Evolutionary conservation across 2,797 vertebrate genomes (phyloP), one percentile per base, ranked within the genome.

Genomic region (Nyctibius grandis): DNA sequence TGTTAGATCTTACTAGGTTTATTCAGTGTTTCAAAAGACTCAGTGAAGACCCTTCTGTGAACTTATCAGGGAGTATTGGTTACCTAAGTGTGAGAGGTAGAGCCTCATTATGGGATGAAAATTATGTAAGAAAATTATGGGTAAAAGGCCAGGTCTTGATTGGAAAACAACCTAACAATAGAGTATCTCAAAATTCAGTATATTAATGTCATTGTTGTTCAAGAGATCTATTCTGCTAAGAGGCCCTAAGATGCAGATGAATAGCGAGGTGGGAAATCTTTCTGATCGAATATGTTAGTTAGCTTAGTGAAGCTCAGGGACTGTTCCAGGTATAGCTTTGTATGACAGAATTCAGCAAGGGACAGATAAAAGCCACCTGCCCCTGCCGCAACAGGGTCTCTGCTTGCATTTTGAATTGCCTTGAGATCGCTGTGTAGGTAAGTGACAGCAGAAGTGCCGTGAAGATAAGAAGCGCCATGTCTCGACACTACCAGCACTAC

Each of bases 1-100:
- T 95, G 45, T 84, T 89, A 74, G 77, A 79, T 87, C 36, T 87
- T 85, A 75, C 51, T 64, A 61, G 56, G 76, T 91, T 93, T 95
- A 89, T 91, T 89, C 87, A 83, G 84, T 85, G 57, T 92, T 96
- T 95, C 70, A 51, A 72, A 92, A 82, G 60, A 57, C 38, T 96
- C 22, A 8, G 34, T 54, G 86, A 53, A 91, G 68, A 22, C 65
- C 53, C 42, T 91, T 91, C 38, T n/a, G 77, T 89, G 81, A 96
- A 96, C 84, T 95, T 93, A 67, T 9, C 74, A 68, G 86, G 48
- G 23, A 50, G 47, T 60, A 47, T 33, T 38, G 40, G 79, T 59
- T 81, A 77, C 29, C 22, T 38, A 57, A 85, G 29, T 40, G 19
- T 48, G 44, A 77, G 33, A 77, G 38, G 29, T 25, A 77, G 25